phyloP scores from a whole-genome alignment of 1,140 invertebrate species.

The Oedothorax gibbosus region DNA sequence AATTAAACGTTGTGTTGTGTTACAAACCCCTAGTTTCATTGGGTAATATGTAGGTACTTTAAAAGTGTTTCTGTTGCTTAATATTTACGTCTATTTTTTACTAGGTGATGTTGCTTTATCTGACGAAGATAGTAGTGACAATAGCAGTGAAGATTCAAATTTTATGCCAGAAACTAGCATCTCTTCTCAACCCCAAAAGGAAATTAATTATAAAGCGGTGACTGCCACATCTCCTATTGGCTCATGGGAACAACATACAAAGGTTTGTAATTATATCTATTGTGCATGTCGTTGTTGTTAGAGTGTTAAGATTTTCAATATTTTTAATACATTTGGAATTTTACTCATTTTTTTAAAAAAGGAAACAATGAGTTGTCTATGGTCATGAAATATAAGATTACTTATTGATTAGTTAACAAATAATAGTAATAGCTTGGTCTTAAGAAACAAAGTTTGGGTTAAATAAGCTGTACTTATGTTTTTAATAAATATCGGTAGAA shows the following conservation, averaged over 20 bases:
- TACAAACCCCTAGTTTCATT: too few relatives aligned
- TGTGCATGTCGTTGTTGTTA: background rate
- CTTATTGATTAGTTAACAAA: too few relatives aligned
- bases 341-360: too few relatives aligned
- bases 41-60: background rate
- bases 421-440: too few relatives aligned
- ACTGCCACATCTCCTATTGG: slow-evolving; percentile 24
- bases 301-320: background rate
- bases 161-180: background rate
- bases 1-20: too few relatives aligned
- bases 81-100: background rate
- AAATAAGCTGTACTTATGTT: too few relatives aligned
- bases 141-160: background rate
- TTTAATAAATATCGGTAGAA: too few relatives aligned
- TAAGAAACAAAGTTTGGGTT: too few relatives aligned
- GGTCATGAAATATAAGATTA: too few relatives aligned
- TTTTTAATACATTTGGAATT: background rate
- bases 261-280: slow-evolving; percentile 1
- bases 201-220: slow-evolving; percentile 40
- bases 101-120: slow-evolving; percentile 38
- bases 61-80: background rate
- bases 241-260: slow-evolving; percentile 43
- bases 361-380: too few relatives aligned
- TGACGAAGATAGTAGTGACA: slow-evolving; percentile 43
- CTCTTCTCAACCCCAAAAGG: background rate